phyloP scores from a whole-genome alignment of 2,797 vertebrate genomes.

The Diplodus sargus region DNA sequence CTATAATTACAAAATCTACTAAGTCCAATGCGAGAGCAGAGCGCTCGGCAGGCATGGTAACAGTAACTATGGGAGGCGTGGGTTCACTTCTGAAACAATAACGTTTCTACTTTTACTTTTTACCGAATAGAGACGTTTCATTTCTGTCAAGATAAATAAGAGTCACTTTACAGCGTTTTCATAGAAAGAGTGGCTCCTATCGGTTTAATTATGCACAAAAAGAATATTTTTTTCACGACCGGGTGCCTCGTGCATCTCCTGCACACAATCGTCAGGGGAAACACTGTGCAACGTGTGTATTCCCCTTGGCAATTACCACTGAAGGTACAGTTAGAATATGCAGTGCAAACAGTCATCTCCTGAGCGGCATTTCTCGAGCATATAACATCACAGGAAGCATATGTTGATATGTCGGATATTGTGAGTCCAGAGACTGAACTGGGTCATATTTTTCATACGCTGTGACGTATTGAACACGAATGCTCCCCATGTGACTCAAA shows the following conservation, averaged over 20 bases:
- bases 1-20: background rate
- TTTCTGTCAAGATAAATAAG: conserved; percentile 15
- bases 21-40: background rate
- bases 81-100: background rate
- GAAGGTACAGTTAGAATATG: conserved; percentile 18
- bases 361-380: conserved; percentile 25
- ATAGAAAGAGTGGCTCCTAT: conserved; percentile 2
- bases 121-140: background rate
- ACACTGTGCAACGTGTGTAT: conserved; percentile 3
- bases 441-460: conserved; percentile 8
- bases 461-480: conserved; percentile 21
- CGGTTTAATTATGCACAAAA: conserved; percentile 28
- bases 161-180: conserved; percentile 22
- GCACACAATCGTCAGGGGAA: conserved; percentile 30
- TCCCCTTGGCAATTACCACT: conserved; percentile 35
- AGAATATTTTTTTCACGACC: conserved; percentile 24
- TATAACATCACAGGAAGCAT: conserved; percentile 23
- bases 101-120: background rate
- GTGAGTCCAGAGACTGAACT: conserved; percentile 7
- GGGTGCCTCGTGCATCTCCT: conserved; percentile 26
- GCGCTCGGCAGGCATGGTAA: background rate
- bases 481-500: conserved; percentile 1
- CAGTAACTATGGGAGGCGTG: background rate
- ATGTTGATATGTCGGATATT: background rate
- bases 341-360: conserved; percentile 43